Evolutionary conservation across 2,888 invertebrate species (phyloP).

Genomic region (Chalcosyrphus nemorum): DNA sequence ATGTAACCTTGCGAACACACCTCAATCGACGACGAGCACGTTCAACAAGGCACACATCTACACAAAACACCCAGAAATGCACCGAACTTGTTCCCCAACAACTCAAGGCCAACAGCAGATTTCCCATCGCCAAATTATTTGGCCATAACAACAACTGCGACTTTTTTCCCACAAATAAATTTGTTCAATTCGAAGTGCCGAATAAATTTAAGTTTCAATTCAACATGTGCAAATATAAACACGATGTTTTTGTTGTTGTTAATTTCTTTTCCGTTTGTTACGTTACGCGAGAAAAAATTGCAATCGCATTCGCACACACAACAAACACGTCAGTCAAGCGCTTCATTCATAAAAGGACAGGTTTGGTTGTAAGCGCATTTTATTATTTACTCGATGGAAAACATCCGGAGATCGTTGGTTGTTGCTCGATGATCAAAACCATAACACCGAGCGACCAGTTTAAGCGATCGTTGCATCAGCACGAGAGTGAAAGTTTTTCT

Average conservation of each 20-base stretch:
- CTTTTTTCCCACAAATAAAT: constrained; percentile 47
- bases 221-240: constrained; percentile 15
- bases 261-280: constrained; percentile 41
- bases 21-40: not conserved
- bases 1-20: constrained; percentile 17
- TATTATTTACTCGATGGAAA: constrained; percentile 43
- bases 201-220: constrained; percentile 32
- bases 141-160: not conserved
- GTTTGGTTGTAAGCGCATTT: constrained; percentile 35
- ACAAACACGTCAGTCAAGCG: constrained; percentile 28
- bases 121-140: constrained; percentile 10
- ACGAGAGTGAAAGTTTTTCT: constrained; percentile 65
- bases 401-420: constrained; percentile 54
- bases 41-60: not conserved
- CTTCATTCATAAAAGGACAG: constrained; percentile 57
- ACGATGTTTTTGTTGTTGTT: constrained; percentile 15
- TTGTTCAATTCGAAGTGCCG: constrained; percentile 13
- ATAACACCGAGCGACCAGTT: constrained; percentile 62
- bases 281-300: constrained; percentile 3
- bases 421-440: constrained; percentile 50
- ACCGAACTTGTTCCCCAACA: not conserved
- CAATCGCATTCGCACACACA: no score
- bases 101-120: constrained; percentile 3
- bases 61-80: not conserved
- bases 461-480: constrained; percentile 53